A percentile compares a stretch with the other conserved stretches of the same genome.
Conservation (phyloP, 2,888 invertebrate species). For the Clitarchus hookeri region DNA sequence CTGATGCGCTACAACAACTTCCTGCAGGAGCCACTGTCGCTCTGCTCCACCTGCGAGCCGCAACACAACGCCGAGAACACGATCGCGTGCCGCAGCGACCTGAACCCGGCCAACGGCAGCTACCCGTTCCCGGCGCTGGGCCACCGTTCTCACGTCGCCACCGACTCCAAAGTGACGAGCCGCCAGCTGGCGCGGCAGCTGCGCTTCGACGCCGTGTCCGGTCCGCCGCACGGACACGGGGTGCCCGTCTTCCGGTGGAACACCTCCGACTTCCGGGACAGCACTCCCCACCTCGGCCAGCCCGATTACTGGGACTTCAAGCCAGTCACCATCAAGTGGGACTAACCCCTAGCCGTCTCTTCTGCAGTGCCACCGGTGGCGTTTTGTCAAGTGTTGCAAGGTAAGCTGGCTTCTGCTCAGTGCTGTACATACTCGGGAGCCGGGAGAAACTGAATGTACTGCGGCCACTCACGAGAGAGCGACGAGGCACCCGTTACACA, state of each 20-base stretch:
- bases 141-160: constrained; percentile 70
- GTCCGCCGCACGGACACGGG: constrained; percentile 61
- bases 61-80: constrained; percentile 75
- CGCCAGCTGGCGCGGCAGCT: constrained; percentile 51
- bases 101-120: constrained; percentile 71
- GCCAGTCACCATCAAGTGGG: constrained; percentile 61
- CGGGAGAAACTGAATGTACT: too few relatives aligned
- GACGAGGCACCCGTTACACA: too few relatives aligned
- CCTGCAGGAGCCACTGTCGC: constrained; percentile 67
- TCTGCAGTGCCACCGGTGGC: too few relatives aligned
- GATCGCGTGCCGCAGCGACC: constrained; percentile 70
- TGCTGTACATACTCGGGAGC: too few relatives aligned
- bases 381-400: too few relatives aligned
- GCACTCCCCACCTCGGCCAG: constrained; percentile 66
- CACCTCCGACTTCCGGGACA: constrained; percentile 61
- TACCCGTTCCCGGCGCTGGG: constrained; percentile 71
- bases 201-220: constrained; percentile 62
- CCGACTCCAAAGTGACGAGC: constrained; percentile 69
- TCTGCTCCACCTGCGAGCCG: constrained; percentile 62
- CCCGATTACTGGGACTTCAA: constrained; percentile 70
- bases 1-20: constrained; percentile 72
- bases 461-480: too few relatives aligned
- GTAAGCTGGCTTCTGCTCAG: too few relatives aligned
- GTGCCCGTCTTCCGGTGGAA: constrained; percentile 72
- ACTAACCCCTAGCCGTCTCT: background rate